Evolutionary conservation across 2,888 invertebrate genomes (phyloP), one percentile per base, ranked within the genome.

Genomic region (Nasonia oneida): DNA sequence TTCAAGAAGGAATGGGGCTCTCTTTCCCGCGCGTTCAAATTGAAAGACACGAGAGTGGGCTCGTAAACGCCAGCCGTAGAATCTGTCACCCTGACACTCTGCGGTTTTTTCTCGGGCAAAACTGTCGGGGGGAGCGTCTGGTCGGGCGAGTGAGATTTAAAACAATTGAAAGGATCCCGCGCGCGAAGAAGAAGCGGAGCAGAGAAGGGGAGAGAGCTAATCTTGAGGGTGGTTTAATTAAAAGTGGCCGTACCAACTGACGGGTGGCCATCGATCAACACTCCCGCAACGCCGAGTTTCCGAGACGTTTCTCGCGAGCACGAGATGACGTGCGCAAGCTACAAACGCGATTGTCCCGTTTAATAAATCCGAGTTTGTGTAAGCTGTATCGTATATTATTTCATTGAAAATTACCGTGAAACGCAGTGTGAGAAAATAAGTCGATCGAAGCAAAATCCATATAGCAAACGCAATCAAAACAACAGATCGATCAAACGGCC

Each of bases 181-280:
- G 89, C 88, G 88, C 82, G 85, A 85, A 87, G 88, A 88, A 87
- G 87, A 88, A 88, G 88, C 87, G 83, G 87, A 81, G 80, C 84
- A 86, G 87, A 80, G 81, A 83, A 88, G 88, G 89, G 90, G 89
- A 90, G 91, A 90, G 91, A 91, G 91, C 93, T 93, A 93, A 93
- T 93, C 93, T 93, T 92, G 93, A 93, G 93, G 93, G 93, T 88
- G 92, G 91, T 93, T 93, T 93, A 93, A 93, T 93, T 93, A 93
- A 93, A 93, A 93, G 93, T 93, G 92, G 93, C 92, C 91, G 91
- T 93, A 91, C 93, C 93, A 93, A 93, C 93, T 93, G 93, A 93
- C 93, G 93, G 92, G 92, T 92, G 91, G 91, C 93, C 91, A 93
- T 93, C 93, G 93, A 93, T 93, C 93, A 93, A 93, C 93, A 91